Percentiles rank a stretch among this genome's conserved stretches.
Conservation (phyloP, 1,140 invertebrate genomes). For the Gonatopus flavifemur region DNA sequence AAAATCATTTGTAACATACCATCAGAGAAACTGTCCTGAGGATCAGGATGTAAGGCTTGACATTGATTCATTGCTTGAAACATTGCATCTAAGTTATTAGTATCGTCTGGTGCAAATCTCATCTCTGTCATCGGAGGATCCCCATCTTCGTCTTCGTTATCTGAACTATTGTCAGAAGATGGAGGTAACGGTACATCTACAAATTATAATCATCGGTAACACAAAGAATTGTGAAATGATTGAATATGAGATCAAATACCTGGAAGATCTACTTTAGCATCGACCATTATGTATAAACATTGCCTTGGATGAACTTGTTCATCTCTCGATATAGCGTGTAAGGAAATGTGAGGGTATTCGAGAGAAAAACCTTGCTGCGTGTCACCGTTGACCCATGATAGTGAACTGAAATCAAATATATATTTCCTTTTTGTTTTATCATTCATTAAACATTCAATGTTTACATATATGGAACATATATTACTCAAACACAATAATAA, state of each 20-base stretch:
- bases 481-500: constrained; percentile 7
- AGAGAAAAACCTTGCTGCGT: constrained; percentile 70
- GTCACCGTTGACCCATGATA: constrained; percentile 66
- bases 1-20: constrained; percentile 37
- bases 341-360: constrained; percentile 69
- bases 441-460: constrained; percentile 5
- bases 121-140: constrained; percentile 64
- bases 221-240: neutral
- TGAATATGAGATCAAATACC: constrained; percentile 39
- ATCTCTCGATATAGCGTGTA: constrained; percentile 77
- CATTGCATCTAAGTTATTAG: constrained; percentile 63
- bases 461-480: neutral
- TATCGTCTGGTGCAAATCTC: constrained; percentile 69
- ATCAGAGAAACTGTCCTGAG: constrained; percentile 61
- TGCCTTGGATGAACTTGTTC: constrained; percentile 64
- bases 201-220: neutral
- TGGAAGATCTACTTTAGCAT: constrained; percentile 63
- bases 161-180: constrained; percentile 50
- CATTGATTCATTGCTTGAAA: constrained; percentile 72
- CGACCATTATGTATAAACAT: constrained; percentile 73
- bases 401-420: constrained; percentile 59
- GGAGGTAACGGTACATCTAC: constrained; percentile 37
- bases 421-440: neutral
- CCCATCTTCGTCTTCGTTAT: constrained; percentile 57
- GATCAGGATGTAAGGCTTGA: constrained; percentile 69